Evolutionary conservation across 2,888 invertebrate genomes (phyloP).

Genomic region (Yponomeuta sedellus): DNA sequence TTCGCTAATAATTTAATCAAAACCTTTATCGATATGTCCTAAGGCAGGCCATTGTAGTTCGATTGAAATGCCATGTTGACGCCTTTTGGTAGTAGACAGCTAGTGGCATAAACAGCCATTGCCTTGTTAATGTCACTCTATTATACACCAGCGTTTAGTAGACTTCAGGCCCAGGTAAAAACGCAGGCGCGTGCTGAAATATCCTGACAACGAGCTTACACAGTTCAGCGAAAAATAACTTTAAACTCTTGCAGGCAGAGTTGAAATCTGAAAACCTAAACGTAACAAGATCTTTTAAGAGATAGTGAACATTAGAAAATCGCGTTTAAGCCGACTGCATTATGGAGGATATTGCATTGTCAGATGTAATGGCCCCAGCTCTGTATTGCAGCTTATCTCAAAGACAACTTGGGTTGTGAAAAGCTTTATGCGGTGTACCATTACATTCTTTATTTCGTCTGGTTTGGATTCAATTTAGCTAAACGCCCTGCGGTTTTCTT

Average conservation of each 20-base stretch:
- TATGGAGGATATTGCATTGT: neutral
- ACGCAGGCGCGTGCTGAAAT: too few relatives aligned
- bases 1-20: too few relatives aligned
- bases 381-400: constrained; percentile 11
- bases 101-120: too few relatives aligned
- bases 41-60: too few relatives aligned
- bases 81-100: too few relatives aligned
- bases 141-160: too few relatives aligned
- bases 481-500: neutral
- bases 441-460: constrained; percentile 4
- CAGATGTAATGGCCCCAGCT: neutral
- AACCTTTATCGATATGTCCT: too few relatives aligned
- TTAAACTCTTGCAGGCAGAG: neutral
- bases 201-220: neutral
- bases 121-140: too few relatives aligned
- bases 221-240: neutral
- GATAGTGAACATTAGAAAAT: neutral
- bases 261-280: neutral
- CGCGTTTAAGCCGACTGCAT: neutral
- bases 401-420: neutral
- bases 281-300: neutral
- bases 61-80: too few relatives aligned
- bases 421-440: neutral
- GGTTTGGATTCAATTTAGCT: constrained; percentile 2
- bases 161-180: too few relatives aligned